Conservation (phyloP, 1,140 invertebrate genomes). For the Lysiphlebus fabarum region DNA sequence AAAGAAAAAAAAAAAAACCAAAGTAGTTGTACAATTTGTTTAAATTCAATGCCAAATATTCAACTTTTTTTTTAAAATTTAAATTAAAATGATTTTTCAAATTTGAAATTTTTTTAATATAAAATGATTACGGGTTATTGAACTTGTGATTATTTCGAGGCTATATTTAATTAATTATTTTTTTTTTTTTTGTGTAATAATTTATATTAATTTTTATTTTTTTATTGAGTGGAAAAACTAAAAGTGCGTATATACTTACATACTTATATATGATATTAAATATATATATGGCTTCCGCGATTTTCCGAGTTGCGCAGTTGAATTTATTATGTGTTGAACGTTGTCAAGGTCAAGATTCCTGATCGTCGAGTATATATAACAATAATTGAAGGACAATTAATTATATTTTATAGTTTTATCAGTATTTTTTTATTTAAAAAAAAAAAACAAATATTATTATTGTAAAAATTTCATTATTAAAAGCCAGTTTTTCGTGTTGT, state of each 20-base stretch:
- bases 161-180: too few species aligned
- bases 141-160: too few species aligned
- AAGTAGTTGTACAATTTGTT: too few species aligned
- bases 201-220: background rate
- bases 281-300: slow-evolving; percentile 13
- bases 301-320: slow-evolving; percentile 19
- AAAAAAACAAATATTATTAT: background rate
- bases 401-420: slow-evolving; percentile 4
- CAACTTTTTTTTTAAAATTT: too few species aligned
- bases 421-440: slow-evolving; percentile 1
- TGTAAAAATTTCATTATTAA: too few species aligned
- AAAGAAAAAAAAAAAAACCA: background rate
- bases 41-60: too few species aligned
- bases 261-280: too few species aligned
- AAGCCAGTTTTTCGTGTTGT: too few species aligned
- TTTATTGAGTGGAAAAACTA: slow-evolving; percentile 8
- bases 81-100: too few species aligned
- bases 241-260: background rate
- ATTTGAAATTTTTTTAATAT: too few species aligned
- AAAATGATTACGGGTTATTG: too few species aligned
- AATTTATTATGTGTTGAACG: slow-evolving; percentile 7
- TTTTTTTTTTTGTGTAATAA: background rate
- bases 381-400: background rate
- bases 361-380: slow-evolving; percentile 7
- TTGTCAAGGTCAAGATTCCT: slow-evolving; percentile 22